Percentiles rank a stretch among this genome's conserved stretches.
Evolutionary conservation across 2,888 invertebrate species (phyloP).

Genomic region (Stenoptilia bipunctidactyla): DNA sequence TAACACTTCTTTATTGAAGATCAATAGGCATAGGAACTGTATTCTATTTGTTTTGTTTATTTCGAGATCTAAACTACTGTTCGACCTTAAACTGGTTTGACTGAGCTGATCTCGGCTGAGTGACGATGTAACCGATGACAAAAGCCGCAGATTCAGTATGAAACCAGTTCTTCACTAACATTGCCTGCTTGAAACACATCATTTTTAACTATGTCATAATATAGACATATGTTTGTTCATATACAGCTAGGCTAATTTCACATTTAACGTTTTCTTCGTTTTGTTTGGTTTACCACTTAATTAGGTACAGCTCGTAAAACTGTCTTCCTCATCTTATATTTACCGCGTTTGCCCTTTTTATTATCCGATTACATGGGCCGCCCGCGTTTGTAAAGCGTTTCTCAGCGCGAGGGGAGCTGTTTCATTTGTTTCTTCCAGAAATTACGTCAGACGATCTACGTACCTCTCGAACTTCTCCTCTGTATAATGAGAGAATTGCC

Average conservation of each 20-base stretch:
- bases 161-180: no score
- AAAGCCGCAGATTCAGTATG: no score
- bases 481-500: slow-evolving; percentile 5
- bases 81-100: no score
- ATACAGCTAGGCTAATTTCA: slow-evolving; percentile 29
- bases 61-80: no score
- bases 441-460: slow-evolving; percentile 54
- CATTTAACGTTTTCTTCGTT: slow-evolving; percentile 58
- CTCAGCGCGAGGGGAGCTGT: slow-evolving; percentile 62
- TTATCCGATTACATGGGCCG: slow-evolving; percentile 70
- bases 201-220: no score
- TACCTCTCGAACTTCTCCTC: slow-evolving; percentile 26
- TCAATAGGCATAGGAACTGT: no score
- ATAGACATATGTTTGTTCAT: slow-evolving; percentile 4
- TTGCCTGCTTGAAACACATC: no score
- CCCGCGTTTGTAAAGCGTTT: slow-evolving; percentile 58
- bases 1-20: no score
- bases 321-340: slow-evolving; percentile 73
- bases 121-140: no score
- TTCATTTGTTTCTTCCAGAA: slow-evolving; percentile 68
- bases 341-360: slow-evolving; percentile 72
- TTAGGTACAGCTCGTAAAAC: slow-evolving; percentile 70
- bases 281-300: slow-evolving; percentile 68
- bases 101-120: no score
- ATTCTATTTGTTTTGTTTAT: no score